phyloP scores from a whole-genome alignment of 2,888 invertebrate species.

The Blastobasis adustella region DNA sequence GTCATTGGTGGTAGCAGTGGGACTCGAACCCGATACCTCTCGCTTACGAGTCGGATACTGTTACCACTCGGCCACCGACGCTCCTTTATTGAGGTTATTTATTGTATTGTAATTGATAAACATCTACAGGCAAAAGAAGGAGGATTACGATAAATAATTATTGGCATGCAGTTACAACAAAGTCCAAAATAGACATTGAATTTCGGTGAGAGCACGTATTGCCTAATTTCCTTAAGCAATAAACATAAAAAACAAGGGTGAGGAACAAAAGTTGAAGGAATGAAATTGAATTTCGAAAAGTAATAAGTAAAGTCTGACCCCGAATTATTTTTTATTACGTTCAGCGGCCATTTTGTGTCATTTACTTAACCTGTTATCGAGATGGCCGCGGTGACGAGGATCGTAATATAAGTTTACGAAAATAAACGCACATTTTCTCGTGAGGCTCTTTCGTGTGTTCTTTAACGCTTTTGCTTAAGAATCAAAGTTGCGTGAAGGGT shows the following conservation, averaged over 20 bases:
- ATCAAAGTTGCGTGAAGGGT: slow-evolving; percentile 22
- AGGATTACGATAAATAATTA: no score
- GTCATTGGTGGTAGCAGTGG: no score
- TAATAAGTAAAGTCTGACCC: slow-evolving; percentile 40
- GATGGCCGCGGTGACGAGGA: slow-evolving; percentile 33
- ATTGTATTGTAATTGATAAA: no score
- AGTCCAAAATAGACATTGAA: no score
- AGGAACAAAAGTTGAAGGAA: slow-evolving; percentile 31
- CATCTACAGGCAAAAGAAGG: no score
- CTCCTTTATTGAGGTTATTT: no score
- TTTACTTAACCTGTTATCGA: slow-evolving; percentile 64
- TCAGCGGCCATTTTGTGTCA: slow-evolving; percentile 55
- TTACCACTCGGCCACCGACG: no score
- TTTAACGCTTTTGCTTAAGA: slow-evolving; percentile 19
- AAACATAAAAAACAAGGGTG: slow-evolving; percentile 15
- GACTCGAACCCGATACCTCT: no score
- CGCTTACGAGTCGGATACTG: no score
- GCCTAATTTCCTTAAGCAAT: slow-evolving; percentile 22
- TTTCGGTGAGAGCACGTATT: no score
- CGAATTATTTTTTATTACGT: slow-evolving; percentile 48
- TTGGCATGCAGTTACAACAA: no score
- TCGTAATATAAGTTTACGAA: slow-evolving; percentile 23
- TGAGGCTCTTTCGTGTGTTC: neutral
- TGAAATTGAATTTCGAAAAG: slow-evolving; percentile 54
- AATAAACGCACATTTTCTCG: slow-evolving; percentile 5